These are phyloP conservation scores for Arremon brunneinucha DNA, from an alignment of 2,797 vertebrate species.

Conservation along the genomic window DNA sequence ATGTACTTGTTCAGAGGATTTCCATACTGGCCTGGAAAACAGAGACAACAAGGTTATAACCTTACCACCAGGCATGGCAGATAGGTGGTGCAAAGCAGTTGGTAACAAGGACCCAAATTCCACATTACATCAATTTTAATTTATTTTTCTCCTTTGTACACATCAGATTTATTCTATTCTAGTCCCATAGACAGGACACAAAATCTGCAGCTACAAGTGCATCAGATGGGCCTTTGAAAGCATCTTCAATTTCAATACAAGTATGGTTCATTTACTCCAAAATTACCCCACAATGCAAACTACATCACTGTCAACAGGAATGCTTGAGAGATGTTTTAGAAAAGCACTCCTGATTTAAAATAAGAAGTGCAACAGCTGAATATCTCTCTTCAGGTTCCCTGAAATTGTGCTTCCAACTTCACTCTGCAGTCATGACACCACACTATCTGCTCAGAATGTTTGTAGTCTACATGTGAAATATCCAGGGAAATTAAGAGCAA, in stretches of 20 bases:
- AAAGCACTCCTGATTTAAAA: neutral
- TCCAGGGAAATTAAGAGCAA: neutral
- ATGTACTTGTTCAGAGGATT: conserved; percentile 91
- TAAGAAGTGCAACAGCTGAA: neutral
- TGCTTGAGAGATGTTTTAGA: neutral
- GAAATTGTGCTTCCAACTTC: neutral
- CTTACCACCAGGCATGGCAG: neutral
- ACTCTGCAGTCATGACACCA: neutral
- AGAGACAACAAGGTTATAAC: neutral
- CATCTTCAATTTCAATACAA: neutral
- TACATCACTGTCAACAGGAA: neutral
- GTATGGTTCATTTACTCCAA: neutral
- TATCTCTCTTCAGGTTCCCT: neutral
- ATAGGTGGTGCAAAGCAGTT: neutral
- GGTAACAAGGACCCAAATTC: neutral
- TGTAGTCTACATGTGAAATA: neutral
- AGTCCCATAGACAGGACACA: neutral
- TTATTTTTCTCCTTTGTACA: neutral
- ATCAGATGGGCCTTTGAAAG: neutral
- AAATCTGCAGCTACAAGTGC: neutral
- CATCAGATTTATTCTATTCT: neutral
- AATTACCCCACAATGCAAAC: neutral
- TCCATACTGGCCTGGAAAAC: conserved; percentile 85
- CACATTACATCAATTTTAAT: neutral
- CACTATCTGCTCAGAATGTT: neutral